phyloP scores from a whole-genome alignment of 2,797 vertebrate genomes.

The Perdix hodgsoniae region DNA sequence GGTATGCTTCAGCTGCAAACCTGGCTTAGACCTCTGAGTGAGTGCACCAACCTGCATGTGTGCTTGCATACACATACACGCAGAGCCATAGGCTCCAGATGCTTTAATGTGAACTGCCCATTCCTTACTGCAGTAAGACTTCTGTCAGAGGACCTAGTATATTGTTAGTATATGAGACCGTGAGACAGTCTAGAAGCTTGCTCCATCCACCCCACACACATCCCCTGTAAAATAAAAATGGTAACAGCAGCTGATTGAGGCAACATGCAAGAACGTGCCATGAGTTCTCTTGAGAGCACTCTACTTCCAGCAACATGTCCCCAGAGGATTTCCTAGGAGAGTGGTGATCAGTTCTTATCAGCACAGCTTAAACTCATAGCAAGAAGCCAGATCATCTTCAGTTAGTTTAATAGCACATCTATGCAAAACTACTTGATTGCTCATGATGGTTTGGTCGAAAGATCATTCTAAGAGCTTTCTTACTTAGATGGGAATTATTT shows the following conservation, averaged over 20 bases:
- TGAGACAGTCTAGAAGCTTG: background rate
- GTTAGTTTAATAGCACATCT: background rate
- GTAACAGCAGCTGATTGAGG: background rate
- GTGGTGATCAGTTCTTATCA: background rate
- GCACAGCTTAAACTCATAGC: background rate
- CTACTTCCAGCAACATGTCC: background rate
- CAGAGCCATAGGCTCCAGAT: background rate
- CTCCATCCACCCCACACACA: background rate
- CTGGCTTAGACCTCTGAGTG: background rate
- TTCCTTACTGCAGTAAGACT: background rate
- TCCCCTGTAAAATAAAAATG: background rate
- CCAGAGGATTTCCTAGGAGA: background rate
- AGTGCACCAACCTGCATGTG: fast-evolving
- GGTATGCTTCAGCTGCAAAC: background rate
- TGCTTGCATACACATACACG: background rate
- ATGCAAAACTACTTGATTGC: background rate
- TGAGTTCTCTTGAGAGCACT: background rate
- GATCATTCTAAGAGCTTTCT: background rate
- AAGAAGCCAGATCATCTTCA: background rate
- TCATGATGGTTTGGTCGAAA: background rate
- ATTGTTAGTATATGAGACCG: background rate
- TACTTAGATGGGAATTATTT: background rate
- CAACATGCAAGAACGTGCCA: background rate
- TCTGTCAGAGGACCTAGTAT: background rate
- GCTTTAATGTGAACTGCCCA: background rate